These are phyloP conservation scores for Lycocorax pyrrhopterus DNA, from an alignment of 2,113 vertebrate genomes.

Conservation along the genomic window DNA sequence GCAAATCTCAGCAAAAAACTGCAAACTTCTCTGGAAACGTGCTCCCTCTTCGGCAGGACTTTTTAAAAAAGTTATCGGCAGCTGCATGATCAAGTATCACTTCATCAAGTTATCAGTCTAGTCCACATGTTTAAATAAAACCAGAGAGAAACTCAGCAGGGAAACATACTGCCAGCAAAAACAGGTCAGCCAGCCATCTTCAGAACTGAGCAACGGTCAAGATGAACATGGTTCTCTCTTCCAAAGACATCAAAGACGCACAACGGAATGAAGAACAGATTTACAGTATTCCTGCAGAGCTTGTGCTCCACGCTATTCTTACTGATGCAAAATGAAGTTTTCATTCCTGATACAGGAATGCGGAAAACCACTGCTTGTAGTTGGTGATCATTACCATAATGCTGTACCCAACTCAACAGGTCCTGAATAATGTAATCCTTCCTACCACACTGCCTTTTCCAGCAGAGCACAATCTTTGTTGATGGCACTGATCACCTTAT, in stretches of 20 bases:
- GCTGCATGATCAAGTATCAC: neutral
- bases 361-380: neutral
- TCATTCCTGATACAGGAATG: neutral
- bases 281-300: neutral
- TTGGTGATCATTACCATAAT: neutral
- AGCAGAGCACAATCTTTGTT: neutral
- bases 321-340: neutral
- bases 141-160: neutral
- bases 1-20: neutral
- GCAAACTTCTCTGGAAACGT: neutral
- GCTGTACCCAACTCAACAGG: neutral
- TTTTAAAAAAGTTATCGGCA: neutral
- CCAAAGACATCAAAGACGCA: neutral
- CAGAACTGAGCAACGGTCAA: neutral
- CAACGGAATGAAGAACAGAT: neutral
- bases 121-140: neutral
- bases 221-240: neutral
- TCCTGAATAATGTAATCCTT: neutral
- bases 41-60: neutral
- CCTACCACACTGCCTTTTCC: neutral
- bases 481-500: neutral
- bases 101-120: neutral
- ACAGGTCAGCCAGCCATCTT: neutral
- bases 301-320: neutral
- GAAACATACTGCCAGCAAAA: neutral